Evolutionary conservation across 2,888 invertebrate genomes (phyloP).

Genomic region (Drosophila formosana): DNA sequence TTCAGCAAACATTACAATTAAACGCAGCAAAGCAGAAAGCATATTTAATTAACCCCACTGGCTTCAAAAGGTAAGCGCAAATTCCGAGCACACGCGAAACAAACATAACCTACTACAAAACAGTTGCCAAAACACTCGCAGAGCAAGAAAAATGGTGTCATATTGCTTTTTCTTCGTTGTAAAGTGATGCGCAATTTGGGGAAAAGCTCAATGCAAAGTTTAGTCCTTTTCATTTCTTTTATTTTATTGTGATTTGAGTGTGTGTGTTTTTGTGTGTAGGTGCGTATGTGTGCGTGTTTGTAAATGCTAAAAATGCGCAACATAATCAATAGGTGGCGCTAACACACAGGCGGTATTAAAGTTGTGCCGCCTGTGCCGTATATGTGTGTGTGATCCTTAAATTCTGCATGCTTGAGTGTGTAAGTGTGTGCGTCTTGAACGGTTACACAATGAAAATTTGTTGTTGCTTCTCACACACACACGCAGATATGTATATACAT

Average conservation of each 20-base stretch:
- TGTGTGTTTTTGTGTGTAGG: slow-evolving; percentile 4
- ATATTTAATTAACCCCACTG: slow-evolving; percentile 66
- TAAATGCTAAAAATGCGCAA: slow-evolving; percentile 59
- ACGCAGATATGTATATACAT: slow-evolving; percentile 10
- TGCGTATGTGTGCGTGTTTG: slow-evolving; percentile 16
- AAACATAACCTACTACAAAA: slow-evolving; percentile 79
- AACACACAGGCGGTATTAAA: slow-evolving; percentile 55
- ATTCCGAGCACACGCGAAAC: slow-evolving; percentile 50
- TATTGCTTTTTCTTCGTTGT: slow-evolving; percentile 40
- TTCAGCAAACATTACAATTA: slow-evolving; percentile 34
- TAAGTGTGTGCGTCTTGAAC: not conserved
- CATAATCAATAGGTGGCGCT: slow-evolving; percentile 68
- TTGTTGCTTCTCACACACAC: slow-evolving; percentile 3
- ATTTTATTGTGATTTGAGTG: slow-evolving; percentile 17
- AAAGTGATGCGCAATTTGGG: slow-evolving; percentile 37
- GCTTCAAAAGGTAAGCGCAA: slow-evolving; percentile 69
- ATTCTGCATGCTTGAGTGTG: not conserved
- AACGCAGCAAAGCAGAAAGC: slow-evolving; percentile 44
- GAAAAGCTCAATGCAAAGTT: not conserved
- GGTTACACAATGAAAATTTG: slow-evolving; percentile 63
- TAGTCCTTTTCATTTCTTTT: slow-evolving; percentile 2
- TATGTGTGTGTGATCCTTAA: slow-evolving; percentile 22
- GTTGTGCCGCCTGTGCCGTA: slow-evolving; percentile 38
- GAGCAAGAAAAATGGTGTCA: slow-evolving; percentile 69
- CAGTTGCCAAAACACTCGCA: slow-evolving; percentile 68